These are phyloP conservation scores for Watsonalla binaria DNA, from an alignment of 2,888 invertebrate genomes.

Conservation along the genomic window DNA sequence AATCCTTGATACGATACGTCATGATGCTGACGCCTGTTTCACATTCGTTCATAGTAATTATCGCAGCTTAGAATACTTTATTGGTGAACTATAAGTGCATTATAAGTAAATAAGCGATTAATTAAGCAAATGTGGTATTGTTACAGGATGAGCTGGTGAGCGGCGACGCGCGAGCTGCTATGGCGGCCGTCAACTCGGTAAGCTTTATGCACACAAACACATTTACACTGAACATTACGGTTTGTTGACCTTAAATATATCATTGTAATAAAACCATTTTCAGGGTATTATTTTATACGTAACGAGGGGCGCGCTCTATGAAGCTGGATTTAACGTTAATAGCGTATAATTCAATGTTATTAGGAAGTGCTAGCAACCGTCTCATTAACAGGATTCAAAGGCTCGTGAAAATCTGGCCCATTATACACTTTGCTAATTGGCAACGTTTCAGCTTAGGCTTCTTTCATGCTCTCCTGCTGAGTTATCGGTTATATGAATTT, in stretches of 20 bases:
- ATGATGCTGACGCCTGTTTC: no score
- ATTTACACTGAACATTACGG: slow-evolving; percentile 5
- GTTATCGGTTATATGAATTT: background rate
- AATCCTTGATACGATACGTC: no score
- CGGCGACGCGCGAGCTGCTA: slow-evolving; percentile 67
- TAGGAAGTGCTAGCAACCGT: slow-evolving; percentile 26
- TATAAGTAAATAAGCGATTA: slow-evolving; percentile 10
- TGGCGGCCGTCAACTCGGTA: slow-evolving; percentile 84
- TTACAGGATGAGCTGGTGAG: slow-evolving; percentile 64
- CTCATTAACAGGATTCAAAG: slow-evolving; percentile 49
- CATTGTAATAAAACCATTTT: slow-evolving; percentile 11
- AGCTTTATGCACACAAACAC: slow-evolving; percentile 36
- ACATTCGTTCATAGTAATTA: slow-evolving; percentile 8
- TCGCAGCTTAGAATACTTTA: no score
- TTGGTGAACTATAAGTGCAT: background rate
- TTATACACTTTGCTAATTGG: slow-evolving; percentile 59
- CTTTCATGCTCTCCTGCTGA: slow-evolving; percentile 17
- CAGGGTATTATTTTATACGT: slow-evolving; percentile 17
- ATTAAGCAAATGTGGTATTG: slow-evolving; percentile 33
- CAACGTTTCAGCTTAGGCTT: slow-evolving; percentile 34
- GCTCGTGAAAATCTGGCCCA: slow-evolving; percentile 39
- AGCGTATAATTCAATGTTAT: slow-evolving; percentile 38
- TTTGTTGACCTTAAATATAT: slow-evolving; percentile 18
- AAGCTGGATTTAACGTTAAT: slow-evolving; percentile 35
- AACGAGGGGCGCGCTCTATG: slow-evolving; percentile 22